Percentiles rank a stretch among this genome's conserved stretches.
These are phyloP conservation scores for Phycodurus eques DNA, from an alignment of 2,113 vertebrate genomes.

Conservation along the genomic window DNA sequence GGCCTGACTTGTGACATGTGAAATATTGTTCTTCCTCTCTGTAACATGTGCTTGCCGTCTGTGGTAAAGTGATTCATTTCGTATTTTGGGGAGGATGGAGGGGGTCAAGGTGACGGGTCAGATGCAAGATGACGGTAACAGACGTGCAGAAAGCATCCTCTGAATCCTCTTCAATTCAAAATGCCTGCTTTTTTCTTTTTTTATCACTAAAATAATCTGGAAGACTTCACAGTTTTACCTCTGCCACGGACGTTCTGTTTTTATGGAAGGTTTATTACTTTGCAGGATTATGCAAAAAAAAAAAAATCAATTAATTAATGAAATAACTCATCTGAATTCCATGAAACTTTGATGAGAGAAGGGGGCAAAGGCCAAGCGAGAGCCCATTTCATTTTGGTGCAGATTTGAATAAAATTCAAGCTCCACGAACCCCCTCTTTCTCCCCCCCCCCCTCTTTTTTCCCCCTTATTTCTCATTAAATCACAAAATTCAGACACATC, in stretches of 20 bases:
- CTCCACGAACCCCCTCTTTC: not conserved
- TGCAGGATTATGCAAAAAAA: not conserved
- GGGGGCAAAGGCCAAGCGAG: not conserved
- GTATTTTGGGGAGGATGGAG: slow-evolving; percentile 7
- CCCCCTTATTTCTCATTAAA: not conserved
- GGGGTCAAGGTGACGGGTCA: slow-evolving; percentile 4
- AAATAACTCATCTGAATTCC: not conserved
- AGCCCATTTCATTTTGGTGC: not conserved
- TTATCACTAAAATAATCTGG: not conserved
- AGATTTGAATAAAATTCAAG: not conserved
- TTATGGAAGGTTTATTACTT: not conserved
- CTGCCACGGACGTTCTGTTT: not conserved
- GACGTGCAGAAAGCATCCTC: not conserved
- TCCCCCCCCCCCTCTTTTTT: not conserved
- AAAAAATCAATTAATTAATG: not conserved
- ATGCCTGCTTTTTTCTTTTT: not conserved
- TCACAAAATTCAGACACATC: not conserved
- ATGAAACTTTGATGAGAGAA: not conserved
- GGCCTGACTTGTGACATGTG: slow-evolving; percentile 42
- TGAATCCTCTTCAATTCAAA: not conserved
- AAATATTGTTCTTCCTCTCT: slow-evolving; percentile 26
- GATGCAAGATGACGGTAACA: not conserved
- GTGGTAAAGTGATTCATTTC: slow-evolving; percentile 12
- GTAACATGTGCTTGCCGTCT: slow-evolving; percentile 25
- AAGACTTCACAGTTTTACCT: slow-evolving; percentile 1